Evolutionary conservation across 2,797 vertebrate genomes (phyloP).

Genomic region (Argentina silus): DNA sequence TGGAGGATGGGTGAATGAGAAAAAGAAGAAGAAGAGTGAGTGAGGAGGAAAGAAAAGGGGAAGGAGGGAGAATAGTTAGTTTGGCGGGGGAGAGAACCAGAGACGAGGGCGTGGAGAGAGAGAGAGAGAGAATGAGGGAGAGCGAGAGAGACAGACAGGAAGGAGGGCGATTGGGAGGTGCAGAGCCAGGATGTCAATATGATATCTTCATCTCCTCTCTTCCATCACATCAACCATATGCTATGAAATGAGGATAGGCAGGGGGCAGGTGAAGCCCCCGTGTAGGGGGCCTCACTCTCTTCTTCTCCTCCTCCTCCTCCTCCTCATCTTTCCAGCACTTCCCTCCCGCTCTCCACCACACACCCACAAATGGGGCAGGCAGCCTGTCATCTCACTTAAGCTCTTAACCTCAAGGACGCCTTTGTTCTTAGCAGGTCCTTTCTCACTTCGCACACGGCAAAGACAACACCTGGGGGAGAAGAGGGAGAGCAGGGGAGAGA

Average conservation of each 20-base stretch:
- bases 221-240: neutral
- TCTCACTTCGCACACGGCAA: conserved; percentile 24
- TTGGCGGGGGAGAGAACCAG: conserved; percentile 46
- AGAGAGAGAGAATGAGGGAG: neutral
- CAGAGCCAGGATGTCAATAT: conserved; percentile 57
- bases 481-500: neutral
- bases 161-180: conserved; percentile 41
- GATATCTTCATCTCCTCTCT: conserved; percentile 62
- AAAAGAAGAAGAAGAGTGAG: conserved; percentile 39
- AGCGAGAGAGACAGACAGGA: conserved; percentile 42
- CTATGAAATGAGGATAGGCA: neutral
- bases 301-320: neutral
- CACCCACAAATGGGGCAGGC: conserved; percentile 18
- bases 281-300: neutral
- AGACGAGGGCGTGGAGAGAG: neutral
- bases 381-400: conserved; percentile 28
- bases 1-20: too few species aligned
- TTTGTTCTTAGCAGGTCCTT: conserved; percentile 11
- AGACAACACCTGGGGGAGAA: conserved; percentile 27
- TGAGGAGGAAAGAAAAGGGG: conserved; percentile 38
- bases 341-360: neutral
- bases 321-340: neutral
- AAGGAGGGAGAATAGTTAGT: conserved; percentile 41
- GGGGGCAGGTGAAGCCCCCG: neutral
- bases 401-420: neutral